Evolutionary conservation across 53 echinoderm and acorn worm genomes (phyloP).

Genomic region (Paracentrotus lividus): DNA sequence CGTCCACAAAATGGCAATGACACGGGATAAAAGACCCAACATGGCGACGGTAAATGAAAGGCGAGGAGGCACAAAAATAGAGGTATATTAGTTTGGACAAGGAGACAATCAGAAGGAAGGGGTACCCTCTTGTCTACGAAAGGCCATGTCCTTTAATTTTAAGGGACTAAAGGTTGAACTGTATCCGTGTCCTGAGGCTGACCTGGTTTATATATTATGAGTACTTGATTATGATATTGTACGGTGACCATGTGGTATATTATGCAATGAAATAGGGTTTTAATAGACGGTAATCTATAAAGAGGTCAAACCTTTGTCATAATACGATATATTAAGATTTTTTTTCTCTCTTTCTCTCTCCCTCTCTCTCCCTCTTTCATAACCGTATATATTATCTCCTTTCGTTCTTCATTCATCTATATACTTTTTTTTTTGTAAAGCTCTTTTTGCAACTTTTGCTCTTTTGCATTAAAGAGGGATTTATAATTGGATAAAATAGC

Average conservation of each 20-base stretch:
- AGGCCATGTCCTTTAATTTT: slow-evolving; percentile 18
- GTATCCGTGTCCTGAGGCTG: background rate
- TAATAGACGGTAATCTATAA: background rate
- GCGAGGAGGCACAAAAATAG: background rate
- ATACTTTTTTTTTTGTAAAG: background rate
- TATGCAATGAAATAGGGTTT: slow-evolving; percentile 33
- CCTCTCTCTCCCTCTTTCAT: background rate
- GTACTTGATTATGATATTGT: background rate
- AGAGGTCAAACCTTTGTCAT: slow-evolving; percentile 17
- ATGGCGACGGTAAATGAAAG: slow-evolving; percentile 45
- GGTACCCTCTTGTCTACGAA: slow-evolving; percentile 2
- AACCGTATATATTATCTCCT: too few relatives aligned
- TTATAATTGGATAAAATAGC: too few relatives aligned
- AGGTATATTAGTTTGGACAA: slow-evolving; percentile 36
- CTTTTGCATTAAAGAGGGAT: too few relatives aligned
- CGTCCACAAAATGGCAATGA: slow-evolving; percentile 18
- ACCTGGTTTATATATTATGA: background rate
- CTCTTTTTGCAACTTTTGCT: too few relatives aligned
- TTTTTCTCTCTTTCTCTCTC: background rate
- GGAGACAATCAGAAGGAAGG: slow-evolving; percentile 27
- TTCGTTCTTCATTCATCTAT: background rate
- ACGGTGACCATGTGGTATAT: slow-evolving; percentile 35
- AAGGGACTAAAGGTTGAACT: background rate
- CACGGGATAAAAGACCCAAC: slow-evolving; percentile 43
- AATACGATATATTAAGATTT: background rate